phyloP scores from a whole-genome alignment of 2,797 vertebrate species.

The Peromyscus attwateri region DNA sequence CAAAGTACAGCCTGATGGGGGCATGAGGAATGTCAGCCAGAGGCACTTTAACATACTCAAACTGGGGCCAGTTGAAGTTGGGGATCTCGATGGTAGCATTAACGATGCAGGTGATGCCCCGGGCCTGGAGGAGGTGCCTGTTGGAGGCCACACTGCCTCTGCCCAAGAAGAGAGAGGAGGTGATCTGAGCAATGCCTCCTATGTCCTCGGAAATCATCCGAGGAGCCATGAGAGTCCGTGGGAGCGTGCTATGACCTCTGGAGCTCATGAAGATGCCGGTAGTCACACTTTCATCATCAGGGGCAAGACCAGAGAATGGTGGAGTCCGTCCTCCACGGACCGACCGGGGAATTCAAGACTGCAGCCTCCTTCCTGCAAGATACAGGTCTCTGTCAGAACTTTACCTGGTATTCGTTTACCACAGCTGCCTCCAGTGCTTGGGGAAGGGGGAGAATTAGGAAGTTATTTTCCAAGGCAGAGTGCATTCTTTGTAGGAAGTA shows the following conservation, averaged over 20 bases:
- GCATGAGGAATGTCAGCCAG: conserved; percentile 97
- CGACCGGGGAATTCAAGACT: conserved; percentile 57
- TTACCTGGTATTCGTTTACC: neutral
- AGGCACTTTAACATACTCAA: conserved; percentile 98
- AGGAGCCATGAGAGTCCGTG: conserved; percentile 92
- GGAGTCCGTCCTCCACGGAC: conserved; percentile 64
- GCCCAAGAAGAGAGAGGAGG: conserved; percentile 96
- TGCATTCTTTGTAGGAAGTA: conserved; percentile 2
- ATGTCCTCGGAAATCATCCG: conserved; percentile 94
- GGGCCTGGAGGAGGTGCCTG: conserved; percentile 95
- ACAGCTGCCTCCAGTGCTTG: neutral
- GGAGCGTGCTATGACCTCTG: conserved; percentile 95
- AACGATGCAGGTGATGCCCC: conserved; percentile 97
- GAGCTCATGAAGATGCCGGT: conserved; percentile 93
- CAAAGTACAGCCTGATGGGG: conserved; percentile 97
- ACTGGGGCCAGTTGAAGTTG: conserved; percentile 98
- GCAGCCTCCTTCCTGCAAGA: conserved; percentile 77
- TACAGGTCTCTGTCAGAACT: conserved; percentile 68
- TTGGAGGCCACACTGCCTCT: conserved; percentile 97
- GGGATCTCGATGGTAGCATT: conserved; percentile 99
- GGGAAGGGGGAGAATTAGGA: neutral
- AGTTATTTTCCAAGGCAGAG: conserved; percentile 38
- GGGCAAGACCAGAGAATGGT: conserved; percentile 70
- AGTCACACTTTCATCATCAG: conserved; percentile 87
- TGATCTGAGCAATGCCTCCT: conserved; percentile 97